A percentile compares a stretch with the other conserved stretches of the same genome.
These are phyloP conservation scores for Andrena minutula DNA, from an alignment of 2,888 invertebrate genomes.

Conservation along the genomic window DNA sequence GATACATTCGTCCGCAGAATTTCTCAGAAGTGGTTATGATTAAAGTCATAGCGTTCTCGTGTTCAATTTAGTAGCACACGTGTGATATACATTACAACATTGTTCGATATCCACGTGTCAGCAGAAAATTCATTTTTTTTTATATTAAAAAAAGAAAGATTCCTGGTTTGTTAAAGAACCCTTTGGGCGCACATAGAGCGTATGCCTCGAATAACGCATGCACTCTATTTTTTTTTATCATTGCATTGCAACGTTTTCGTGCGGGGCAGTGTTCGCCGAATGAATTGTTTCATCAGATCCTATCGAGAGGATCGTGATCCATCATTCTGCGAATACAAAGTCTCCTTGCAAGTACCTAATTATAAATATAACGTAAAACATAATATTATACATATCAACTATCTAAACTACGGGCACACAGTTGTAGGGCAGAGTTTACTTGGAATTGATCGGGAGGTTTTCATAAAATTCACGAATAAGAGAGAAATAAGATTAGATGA, in stretches of 20 bases:
- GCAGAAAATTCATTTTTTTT: background rate
- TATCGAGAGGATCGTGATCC: slow-evolving; percentile 10
- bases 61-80: slow-evolving; percentile 5
- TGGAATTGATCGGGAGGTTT: background rate
- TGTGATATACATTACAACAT: background rate
- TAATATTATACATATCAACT: slow-evolving; percentile 5
- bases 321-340: slow-evolving; percentile 16
- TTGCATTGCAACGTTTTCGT: background rate
- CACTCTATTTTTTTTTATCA: background rate
- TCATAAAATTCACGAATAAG: slow-evolving; percentile 3
- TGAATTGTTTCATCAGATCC: background rate
- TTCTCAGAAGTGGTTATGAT: background rate
- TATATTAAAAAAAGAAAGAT: background rate
- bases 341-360: slow-evolving; percentile 32
- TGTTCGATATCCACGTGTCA: background rate
- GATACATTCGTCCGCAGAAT: slow-evolving; percentile 47
- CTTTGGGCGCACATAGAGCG: background rate
- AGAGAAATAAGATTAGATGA: slow-evolving; percentile 7
- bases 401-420: slow-evolving; percentile 25
- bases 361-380: slow-evolving; percentile 19
- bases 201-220: slow-evolving; percentile 6
- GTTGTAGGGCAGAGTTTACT: slow-evolving; percentile 20
- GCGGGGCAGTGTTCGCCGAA: background rate
- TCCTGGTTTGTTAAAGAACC: slow-evolving; percentile 8
- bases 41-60: background rate